These are phyloP conservation scores for Leucoraja erinaceus DNA, from an alignment of 2,113 vertebrate genomes.

Conservation along the genomic window DNA sequence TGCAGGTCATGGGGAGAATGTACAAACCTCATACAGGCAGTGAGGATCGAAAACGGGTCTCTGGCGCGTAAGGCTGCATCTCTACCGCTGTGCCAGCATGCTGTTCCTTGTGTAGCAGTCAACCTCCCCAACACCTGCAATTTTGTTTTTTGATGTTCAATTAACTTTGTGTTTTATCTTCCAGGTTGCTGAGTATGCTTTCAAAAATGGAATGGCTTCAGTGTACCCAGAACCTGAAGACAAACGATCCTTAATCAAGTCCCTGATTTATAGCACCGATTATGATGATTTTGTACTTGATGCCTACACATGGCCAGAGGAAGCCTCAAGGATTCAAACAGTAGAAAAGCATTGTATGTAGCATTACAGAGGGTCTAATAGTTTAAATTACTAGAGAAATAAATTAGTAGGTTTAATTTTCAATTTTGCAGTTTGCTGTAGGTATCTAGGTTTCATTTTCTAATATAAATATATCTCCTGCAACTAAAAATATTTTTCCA, in stretches of 20 bases:
- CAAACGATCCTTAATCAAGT: constrained; percentile 71
- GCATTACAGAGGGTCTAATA: no score
- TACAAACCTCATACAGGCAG: no score
- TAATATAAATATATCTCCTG: background rate
- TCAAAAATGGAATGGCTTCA: constrained; percentile 70
- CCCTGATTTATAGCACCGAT: constrained; percentile 71
- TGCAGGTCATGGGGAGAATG: no score
- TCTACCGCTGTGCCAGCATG: no score
- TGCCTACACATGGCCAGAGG: constrained; percentile 78
- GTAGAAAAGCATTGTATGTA: constrained; percentile 45
- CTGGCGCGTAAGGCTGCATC: no score
- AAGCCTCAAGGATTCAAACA: constrained; percentile 72
- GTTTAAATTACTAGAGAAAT: background rate
- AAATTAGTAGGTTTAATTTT: background rate
- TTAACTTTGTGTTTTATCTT: constrained; percentile 31
- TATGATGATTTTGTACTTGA: constrained; percentile 76
- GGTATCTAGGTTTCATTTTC: background rate
- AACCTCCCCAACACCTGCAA: no score
- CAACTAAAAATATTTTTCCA: background rate
- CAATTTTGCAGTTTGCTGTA: background rate
- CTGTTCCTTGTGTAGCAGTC: no score
- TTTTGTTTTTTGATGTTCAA: no score
- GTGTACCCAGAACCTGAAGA: constrained; percentile 75
- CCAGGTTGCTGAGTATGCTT: constrained; percentile 80
- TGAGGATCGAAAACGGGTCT: no score